Percentiles rank a stretch among this genome's conserved stretches.
phyloP scores from a whole-genome alignment of 2,888 invertebrate species.

The Oeneis ivallda region DNA sequence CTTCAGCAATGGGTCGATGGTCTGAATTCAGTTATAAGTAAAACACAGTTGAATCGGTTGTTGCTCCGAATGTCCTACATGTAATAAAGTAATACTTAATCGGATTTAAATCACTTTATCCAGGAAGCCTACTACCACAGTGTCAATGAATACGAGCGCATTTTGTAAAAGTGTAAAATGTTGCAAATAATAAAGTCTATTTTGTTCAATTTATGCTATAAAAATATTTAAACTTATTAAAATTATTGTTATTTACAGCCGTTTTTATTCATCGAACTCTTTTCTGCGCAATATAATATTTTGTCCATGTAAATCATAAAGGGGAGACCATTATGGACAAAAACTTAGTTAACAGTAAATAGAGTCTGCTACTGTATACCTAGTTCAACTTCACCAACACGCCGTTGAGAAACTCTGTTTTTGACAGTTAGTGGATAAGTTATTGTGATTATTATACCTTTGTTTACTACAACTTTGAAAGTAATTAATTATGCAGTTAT shows the following conservation, averaged over 20 bases:
- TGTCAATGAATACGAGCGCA: slow-evolving; percentile 2
- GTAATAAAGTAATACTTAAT: slow-evolving; percentile 30
- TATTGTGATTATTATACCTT: slow-evolving; percentile 16
- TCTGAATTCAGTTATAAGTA: too few species aligned
- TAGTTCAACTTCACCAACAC: background rate
- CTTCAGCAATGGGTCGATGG: too few species aligned
- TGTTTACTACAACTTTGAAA: slow-evolving; percentile 4
- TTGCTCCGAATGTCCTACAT: slow-evolving; percentile 25
- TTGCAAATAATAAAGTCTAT: too few species aligned
- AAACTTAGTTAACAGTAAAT: background rate
- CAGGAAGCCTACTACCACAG: slow-evolving; percentile 30
- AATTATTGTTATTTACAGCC: too few species aligned
- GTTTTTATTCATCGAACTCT: too few species aligned
- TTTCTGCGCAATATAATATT: too few species aligned
- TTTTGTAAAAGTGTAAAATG: too few species aligned
- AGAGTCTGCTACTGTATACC: background rate
- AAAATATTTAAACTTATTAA: too few species aligned
- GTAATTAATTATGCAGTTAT: slow-evolving; percentile 2
- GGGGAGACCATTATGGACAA: background rate
- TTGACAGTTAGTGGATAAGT: slow-evolving; percentile 30
- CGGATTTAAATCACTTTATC: slow-evolving; percentile 33
- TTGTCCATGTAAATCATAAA: too few species aligned
- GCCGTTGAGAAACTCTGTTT: slow-evolving; percentile 20
- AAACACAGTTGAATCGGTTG: background rate
- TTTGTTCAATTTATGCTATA: too few species aligned